Evolutionary conservation across 1,140 invertebrate species (phyloP), one percentile per base, ranked within the genome.

Genomic region (Lasaia peninsularis): DNA sequence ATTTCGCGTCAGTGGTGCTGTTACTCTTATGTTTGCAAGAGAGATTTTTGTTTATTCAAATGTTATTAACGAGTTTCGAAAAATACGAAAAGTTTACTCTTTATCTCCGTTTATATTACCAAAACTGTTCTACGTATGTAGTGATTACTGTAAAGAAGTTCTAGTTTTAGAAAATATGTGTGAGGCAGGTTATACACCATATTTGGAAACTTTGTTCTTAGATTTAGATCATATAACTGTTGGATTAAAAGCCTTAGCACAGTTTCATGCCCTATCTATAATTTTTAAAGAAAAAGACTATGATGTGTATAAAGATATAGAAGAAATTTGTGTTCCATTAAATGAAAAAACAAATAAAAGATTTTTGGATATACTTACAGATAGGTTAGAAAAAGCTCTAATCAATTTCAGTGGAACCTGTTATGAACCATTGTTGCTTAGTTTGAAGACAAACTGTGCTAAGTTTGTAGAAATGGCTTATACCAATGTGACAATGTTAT

Each of bases 121-220:
- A 24, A 62, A 63, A 10, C 80, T 77, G 50, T 86, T 82, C 60
- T 82, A 73, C 52, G 56, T 73, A 12, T 63, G 71, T 31, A 61
- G 67, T 2, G 71, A 77, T 11, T 79, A 84, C 63, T 80, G 81
- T 59, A 73, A 78, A 48, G 82, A 88, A 60, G 71, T 61, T n/a
- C 69, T 86, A 55, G 77, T 66, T 7, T 68, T 86, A 63, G 63
- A 86, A 50, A 77, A 86, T 53, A 85, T 88, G 80, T 73, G 71
- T 63, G 56, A 5, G 0, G 37, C 69, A n/a, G 71, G 73, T 7
- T 88, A 75, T 49, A 62, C 52, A 48, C 78, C 80, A 33, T 82
- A 62, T 64, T 67, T 68, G n/a, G 31, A 70, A 20, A 62, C 58
- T 18, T 62, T 63, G 53, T 80, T 82, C 67, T 62, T 88, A 50